phyloP scores from a whole-genome alignment of 2,888 invertebrate genomes.

The Macaria notata region DNA sequence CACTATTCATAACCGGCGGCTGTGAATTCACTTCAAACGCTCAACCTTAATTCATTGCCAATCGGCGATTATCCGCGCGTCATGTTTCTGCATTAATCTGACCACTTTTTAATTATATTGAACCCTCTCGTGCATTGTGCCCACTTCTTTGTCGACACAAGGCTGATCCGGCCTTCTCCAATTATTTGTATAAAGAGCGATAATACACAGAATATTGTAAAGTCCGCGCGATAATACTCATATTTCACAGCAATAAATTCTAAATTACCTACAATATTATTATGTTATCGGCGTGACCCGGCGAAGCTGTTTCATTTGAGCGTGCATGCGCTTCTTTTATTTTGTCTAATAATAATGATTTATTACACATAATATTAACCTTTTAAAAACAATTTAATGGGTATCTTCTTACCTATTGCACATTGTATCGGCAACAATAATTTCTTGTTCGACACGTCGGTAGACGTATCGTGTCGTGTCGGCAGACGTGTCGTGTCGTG shows the following conservation, averaged over 20 bases:
- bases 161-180: conserved; percentile 39
- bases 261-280: conserved; percentile 32
- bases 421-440: too few species aligned
- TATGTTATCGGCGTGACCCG: conserved; percentile 32
- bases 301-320: conserved; percentile 26
- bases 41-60: conserved; percentile 49
- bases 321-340: conserved; percentile 22
- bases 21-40: conserved; percentile 26
- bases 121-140: conserved; percentile 27
- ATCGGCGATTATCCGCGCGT: conserved; percentile 30
- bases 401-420: too few species aligned
- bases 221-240: conserved; percentile 23
- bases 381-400: neutral
- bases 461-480: too few species aligned
- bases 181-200: conserved; percentile 24
- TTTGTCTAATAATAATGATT: conserved; percentile 4
- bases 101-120: conserved; percentile 22
- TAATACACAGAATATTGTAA: conserved; percentile 8
- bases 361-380: conserved; percentile 1
- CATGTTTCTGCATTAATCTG: conserved; percentile 22
- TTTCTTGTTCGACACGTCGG: too few species aligned
- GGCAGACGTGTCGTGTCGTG: too few species aligned
- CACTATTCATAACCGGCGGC: conserved; percentile 31
- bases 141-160: conserved; percentile 38
- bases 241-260: conserved; percentile 37